A percentile compares a stretch with the other conserved stretches of the same genome.
Evolutionary conservation across 2,113 vertebrate species (phyloP).

Genomic region (Scolopax mira): DNA sequence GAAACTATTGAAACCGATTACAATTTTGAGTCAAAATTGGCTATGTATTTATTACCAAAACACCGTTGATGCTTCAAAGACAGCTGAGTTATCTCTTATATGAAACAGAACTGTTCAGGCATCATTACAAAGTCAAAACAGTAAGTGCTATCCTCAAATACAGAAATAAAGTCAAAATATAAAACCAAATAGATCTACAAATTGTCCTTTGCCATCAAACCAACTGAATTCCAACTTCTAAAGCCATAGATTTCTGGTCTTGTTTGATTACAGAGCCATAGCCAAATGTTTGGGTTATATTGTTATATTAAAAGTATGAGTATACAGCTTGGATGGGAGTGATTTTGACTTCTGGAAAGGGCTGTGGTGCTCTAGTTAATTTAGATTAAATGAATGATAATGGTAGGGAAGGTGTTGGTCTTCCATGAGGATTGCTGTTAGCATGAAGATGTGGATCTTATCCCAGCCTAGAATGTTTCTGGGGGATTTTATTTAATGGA

Average conservation of each 20-base stretch:
- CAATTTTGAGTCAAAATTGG: not conserved
- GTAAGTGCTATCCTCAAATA: not conserved
- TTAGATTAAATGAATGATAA: not conserved
- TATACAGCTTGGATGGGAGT: not conserved
- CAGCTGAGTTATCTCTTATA: not conserved
- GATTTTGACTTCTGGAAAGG: not conserved
- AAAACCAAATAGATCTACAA: not conserved
- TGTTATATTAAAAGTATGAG: not conserved
- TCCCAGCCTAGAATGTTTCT: not conserved
- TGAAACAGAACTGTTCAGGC: not conserved
- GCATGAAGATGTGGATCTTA: not conserved
- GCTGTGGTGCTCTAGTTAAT: not conserved
- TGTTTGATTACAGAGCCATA: not conserved
- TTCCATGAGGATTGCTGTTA: not conserved
- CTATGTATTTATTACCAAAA: not conserved
- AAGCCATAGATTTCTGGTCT: not conserved
- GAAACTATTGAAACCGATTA: not conserved
- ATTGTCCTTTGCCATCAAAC: not conserved
- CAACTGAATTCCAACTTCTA: not conserved
- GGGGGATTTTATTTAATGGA: not conserved
- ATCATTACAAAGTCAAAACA: not conserved
- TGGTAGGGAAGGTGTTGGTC: not conserved
- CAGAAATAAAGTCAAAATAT: not conserved
- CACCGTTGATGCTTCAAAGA: not conserved
- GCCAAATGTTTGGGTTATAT: not conserved